A percentile compares a stretch with the other conserved stretches of the same genome.
Conservation (phyloP, 1,140 invertebrate genomes). For the Hyphantria cunea region DNA sequence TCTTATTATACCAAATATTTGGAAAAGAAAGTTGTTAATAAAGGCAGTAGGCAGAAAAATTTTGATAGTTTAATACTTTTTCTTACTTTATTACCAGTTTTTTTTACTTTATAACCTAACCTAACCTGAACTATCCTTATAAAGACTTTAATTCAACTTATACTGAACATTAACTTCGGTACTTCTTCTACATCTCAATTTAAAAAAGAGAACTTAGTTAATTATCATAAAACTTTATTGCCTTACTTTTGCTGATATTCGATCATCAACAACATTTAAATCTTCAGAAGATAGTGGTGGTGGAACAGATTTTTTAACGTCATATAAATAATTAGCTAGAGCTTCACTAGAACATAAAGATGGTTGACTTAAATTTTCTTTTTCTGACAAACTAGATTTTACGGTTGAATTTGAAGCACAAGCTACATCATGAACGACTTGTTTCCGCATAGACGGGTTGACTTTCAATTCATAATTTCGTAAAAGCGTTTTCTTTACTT, state of each 20-base stretch:
- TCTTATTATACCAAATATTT: too few relatives aligned
- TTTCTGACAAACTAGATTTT: conserved; percentile 29
- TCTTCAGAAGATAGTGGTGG: conserved; percentile 36
- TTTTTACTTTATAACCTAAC: neutral
- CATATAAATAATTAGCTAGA: conserved; percentile 60
- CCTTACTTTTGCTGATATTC: conserved; percentile 55
- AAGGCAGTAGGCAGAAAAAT: too few relatives aligned
- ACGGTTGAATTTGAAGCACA: conserved; percentile 38
- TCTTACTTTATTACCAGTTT: too few relatives aligned
- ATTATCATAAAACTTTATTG: too few relatives aligned
- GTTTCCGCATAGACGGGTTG: conserved; percentile 24
- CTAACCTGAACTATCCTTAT: neutral
- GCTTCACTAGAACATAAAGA: conserved; percentile 62
- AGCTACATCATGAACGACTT: conserved; percentile 42
- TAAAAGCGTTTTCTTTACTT: conserved; percentile 69
- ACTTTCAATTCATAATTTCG: conserved; percentile 57
- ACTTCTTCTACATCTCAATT: neutral
- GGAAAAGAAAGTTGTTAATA: too few relatives aligned
- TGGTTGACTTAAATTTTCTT: conserved; percentile 51
- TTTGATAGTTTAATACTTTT: too few relatives aligned
- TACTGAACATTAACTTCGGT: neutral
- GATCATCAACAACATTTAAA: conserved; percentile 48
- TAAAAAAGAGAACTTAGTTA: too few relatives aligned
- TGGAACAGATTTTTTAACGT: conserved; percentile 49
- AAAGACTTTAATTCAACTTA: conserved; percentile 9